A percentile compares a stretch with the other conserved stretches of the same genome.
Evolutionary conservation across 2,888 invertebrate species (phyloP).

Genomic region (Epiblema foenella): DNA sequence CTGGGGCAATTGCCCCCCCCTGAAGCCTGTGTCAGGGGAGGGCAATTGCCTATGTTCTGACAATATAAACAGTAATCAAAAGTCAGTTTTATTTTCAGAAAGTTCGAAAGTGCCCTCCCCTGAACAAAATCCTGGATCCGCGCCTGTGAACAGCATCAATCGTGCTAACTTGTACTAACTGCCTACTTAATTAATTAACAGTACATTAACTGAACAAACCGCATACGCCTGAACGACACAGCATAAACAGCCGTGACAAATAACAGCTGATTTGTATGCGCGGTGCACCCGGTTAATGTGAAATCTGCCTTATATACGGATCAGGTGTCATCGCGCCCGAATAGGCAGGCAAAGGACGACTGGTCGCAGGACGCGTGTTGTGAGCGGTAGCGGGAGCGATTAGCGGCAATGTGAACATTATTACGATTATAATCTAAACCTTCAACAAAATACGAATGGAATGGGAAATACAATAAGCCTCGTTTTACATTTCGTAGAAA

Average conservation of each 20-base stretch:
- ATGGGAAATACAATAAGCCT: too few relatives aligned
- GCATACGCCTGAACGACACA: conserved; percentile 13
- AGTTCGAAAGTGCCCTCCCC: too few relatives aligned
- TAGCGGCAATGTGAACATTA: not conserved
- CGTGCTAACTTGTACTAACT: not conserved
- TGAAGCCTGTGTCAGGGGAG: too few relatives aligned
- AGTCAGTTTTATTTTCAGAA: too few relatives aligned
- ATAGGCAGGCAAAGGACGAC: conserved; percentile 53
- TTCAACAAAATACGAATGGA: too few relatives aligned
- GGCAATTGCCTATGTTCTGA: too few relatives aligned
- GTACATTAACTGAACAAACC: conserved; percentile 5
- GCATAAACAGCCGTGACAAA: conserved; percentile 5
- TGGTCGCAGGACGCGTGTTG: conserved; percentile 41
- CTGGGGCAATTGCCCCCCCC: too few relatives aligned
- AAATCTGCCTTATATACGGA: conserved; percentile 34
- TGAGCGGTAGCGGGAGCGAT: conserved; percentile 40
- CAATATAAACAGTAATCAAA: too few relatives aligned
- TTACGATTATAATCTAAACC: too few relatives aligned
- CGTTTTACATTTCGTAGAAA: too few relatives aligned
- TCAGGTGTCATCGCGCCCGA: conserved; percentile 57
- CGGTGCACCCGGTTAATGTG: conserved; percentile 33
- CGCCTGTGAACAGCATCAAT: conserved; percentile 5
- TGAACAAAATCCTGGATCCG: too few relatives aligned
- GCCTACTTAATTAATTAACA: conserved; percentile 16
- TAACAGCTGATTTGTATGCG: conserved; percentile 31